Conservation (phyloP, 2,888 invertebrate species). For the Mesorhabditis belari region DNA sequence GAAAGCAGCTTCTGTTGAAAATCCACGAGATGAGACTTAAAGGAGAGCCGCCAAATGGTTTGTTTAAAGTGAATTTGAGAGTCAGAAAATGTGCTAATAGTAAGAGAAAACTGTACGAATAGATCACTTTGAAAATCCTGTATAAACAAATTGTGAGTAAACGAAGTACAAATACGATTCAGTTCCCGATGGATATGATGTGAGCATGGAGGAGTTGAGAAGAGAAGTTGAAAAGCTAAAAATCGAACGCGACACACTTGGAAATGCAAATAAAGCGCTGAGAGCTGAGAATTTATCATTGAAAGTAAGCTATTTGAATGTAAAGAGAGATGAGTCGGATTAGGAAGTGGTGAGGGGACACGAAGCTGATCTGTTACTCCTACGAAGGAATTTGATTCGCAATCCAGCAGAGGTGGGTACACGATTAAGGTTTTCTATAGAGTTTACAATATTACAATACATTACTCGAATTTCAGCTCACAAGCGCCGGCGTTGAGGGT, state of each 20-base stretch:
- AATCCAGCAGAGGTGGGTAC: conserved; percentile 1
- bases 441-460: background rate
- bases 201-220: conserved; percentile 22
- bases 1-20: conserved; percentile 30
- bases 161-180: too few species aligned
- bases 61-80: too few species aligned
- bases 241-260: conserved; percentile 18
- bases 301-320: background rate
- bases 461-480: conserved; percentile 11
- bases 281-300: conserved; percentile 5
- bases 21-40: conserved; percentile 28
- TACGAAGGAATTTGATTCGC: conserved; percentile 15
- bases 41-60: conserved; percentile 7
- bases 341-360: conserved; percentile 23
- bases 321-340: conserved; percentile 16
- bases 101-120: too few species aligned
- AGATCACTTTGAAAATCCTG: too few species aligned
- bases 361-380: conserved; percentile 20
- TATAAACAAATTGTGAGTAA: too few species aligned
- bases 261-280: conserved; percentile 17
- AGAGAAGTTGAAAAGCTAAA: conserved; percentile 22
- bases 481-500: conserved; percentile 11
- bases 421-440: background rate
- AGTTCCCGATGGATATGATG: too few species aligned
- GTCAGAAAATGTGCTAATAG: too few species aligned